These are phyloP conservation scores for Calephelis virginiensis DNA, from an alignment of 1,140 invertebrate species.

Conservation along the genomic window DNA sequence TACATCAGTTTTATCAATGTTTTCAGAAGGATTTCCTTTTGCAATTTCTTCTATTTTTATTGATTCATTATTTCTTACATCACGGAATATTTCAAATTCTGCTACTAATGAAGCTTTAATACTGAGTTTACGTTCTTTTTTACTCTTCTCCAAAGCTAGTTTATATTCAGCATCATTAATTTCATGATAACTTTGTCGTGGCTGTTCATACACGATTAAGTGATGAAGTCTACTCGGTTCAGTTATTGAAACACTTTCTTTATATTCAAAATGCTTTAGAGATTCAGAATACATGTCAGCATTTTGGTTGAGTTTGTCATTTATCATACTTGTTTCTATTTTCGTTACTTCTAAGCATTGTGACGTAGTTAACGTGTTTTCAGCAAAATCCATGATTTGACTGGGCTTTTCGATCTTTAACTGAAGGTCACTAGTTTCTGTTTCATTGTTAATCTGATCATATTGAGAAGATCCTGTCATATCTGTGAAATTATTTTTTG, in stretches of 20 bases:
- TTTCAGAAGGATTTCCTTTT: not conserved
- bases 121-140: not conserved
- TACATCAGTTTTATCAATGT: too few relatives aligned
- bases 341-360: too few relatives aligned
- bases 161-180: slow-evolving; percentile 44
- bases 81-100: too few relatives aligned
- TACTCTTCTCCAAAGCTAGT: slow-evolving; percentile 26
- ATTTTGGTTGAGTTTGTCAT: too few relatives aligned
- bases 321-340: too few relatives aligned
- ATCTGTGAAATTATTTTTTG: not conserved
- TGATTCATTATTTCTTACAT: not conserved
- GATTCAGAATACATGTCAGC: too few relatives aligned
- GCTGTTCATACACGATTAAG: slow-evolving; percentile 23
- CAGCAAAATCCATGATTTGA: not conserved
- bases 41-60: not conserved
- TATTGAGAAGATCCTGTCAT: not conserved
- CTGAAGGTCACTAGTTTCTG: not conserved
- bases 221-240: too few relatives aligned
- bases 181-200: slow-evolving; percentile 42
- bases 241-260: not conserved
- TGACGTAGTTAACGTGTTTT: not conserved
- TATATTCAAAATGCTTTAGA: not conserved
- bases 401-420: not conserved
- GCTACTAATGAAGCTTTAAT: too few relatives aligned
- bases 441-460: not conserved